Evolutionary conservation across 2,113 vertebrate species (phyloP), one percentile per base, ranked within the genome.

Genomic region (Dromas ardeola): DNA sequence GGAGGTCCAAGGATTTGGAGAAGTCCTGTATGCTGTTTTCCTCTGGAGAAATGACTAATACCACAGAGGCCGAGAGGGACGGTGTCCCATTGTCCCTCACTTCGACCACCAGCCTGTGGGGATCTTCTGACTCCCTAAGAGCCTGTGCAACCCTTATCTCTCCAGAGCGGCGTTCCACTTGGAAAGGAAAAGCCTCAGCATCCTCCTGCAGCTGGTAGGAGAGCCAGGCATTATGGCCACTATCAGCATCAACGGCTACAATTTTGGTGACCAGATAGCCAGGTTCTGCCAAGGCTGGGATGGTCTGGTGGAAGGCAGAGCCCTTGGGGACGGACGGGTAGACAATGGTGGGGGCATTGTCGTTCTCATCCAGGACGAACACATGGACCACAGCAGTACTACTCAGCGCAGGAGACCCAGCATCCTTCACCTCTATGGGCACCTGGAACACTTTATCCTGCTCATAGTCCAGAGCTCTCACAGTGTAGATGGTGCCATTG

Each of bases 141-240:
- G 98, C 97, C 55, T 98, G 98, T 34, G 98, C 91, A 19, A 98
- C 98, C 78, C 98, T 98, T 61, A 99, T 98, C 95, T 99, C 99
- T n/a, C 99, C 99, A 0, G 96, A 98, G 96, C 98, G 98, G 9
- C 88, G 97, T 40, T 98, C 98, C 65, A 99, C 98, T 42, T 97
- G 98, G 81, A 99, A 99, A 90, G 98, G 98, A 42, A 97, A 96
- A 38, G 97, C 93, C 88, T 99, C 98, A 20, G 95, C 83, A 5
- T 98, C 88, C 23, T 98, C 98, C 71, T 96, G 93, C 26, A 99
- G 98, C 91, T 98, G 98, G 92, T 99, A 99, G 76, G 98, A 98
- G 81, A 99, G 95, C 98, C 98, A 99, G 11, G 99, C 99, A 26
- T 99, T 99, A 93, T 99, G 98, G 47, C 99, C 99, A 69, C 99